Conservation (phyloP, 2,888 invertebrate species). For the Drosophila dives region DNA sequence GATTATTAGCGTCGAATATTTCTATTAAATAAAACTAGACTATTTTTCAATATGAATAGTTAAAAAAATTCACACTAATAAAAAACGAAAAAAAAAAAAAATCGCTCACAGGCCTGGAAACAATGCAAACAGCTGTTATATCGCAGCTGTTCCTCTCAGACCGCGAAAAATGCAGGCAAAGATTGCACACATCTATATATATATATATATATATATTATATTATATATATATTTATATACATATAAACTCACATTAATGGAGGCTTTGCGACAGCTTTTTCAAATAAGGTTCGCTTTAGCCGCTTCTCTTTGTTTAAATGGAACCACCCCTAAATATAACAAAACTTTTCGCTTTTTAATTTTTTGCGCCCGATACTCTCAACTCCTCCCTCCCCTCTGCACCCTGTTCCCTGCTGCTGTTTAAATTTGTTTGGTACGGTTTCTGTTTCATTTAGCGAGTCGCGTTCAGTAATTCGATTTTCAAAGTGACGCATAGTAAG, state of each 20-base stretch:
- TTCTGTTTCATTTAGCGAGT: conserved; percentile 73
- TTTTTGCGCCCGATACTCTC: conserved; percentile 20
- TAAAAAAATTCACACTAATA: neutral
- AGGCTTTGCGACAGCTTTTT: neutral
- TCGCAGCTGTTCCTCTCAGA: conserved; percentile 30
- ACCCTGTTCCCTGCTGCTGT: conserved; percentile 11
- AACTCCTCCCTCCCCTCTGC: conserved; percentile 2
- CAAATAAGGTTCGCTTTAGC: conserved; percentile 11
- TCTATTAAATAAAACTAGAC: neutral
- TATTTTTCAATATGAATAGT: neutral
- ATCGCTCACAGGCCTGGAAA: neutral
- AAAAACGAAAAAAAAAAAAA: neutral
- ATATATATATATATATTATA: no score
- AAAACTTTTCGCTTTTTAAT: conserved; percentile 54
- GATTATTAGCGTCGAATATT: neutral
- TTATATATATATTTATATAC: neutral
- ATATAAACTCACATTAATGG: neutral
- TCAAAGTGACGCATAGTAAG: conserved; percentile 70
- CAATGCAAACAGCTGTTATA: conserved; percentile 31
- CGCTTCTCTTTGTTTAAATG: conserved; percentile 17
- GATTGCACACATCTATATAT: conserved; percentile 5
- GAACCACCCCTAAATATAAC: conserved; percentile 67
- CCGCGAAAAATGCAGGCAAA: conserved; percentile 12
- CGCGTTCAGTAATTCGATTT: conserved; percentile 75
- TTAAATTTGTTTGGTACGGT: conserved; percentile 65